phyloP scores from a whole-genome alignment of 2,888 invertebrate species.

The Tachina grossa region DNA sequence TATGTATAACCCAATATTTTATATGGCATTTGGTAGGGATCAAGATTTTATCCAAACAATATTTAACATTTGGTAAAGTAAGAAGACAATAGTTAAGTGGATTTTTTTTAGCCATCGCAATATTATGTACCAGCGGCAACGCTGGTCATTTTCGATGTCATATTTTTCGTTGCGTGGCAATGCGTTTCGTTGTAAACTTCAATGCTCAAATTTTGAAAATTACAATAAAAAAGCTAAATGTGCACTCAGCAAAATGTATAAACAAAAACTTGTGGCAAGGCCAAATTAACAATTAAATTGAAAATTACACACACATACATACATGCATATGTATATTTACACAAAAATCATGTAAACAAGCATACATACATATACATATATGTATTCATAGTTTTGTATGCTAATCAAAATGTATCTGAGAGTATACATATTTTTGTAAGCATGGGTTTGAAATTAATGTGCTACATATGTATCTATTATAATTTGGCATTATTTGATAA shows the following conservation, averaged over 20 bases:
- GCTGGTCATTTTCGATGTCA: too few relatives aligned
- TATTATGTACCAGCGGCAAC: too few relatives aligned
- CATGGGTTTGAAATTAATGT: slow-evolving; percentile 64
- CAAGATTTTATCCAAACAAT: too few relatives aligned
- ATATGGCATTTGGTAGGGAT: too few relatives aligned
- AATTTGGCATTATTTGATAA: slow-evolving; percentile 65
- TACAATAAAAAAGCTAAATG: neutral
- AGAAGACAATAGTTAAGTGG: too few relatives aligned
- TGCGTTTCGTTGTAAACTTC: too few relatives aligned
- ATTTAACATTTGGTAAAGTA: too few relatives aligned
- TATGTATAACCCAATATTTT: too few relatives aligned
- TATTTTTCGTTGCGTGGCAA: too few relatives aligned
- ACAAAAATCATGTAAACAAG: slow-evolving; percentile 6
- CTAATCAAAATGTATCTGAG: neutral
- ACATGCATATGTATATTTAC: neutral
- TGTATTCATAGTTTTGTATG: neutral
- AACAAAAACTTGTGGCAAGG: slow-evolving; percentile 1
- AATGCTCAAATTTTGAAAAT: neutral
- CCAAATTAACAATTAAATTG: neutral
- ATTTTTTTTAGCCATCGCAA: too few relatives aligned
- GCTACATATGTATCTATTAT: slow-evolving; percentile 22
- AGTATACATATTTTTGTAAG: slow-evolving; percentile 20
- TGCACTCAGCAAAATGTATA: neutral
- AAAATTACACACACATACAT: neutral
- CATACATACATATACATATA: neutral